These are phyloP conservation scores for Ceratina calcarata DNA, from an alignment of 1,140 invertebrate species.

Conservation along the genomic window DNA sequence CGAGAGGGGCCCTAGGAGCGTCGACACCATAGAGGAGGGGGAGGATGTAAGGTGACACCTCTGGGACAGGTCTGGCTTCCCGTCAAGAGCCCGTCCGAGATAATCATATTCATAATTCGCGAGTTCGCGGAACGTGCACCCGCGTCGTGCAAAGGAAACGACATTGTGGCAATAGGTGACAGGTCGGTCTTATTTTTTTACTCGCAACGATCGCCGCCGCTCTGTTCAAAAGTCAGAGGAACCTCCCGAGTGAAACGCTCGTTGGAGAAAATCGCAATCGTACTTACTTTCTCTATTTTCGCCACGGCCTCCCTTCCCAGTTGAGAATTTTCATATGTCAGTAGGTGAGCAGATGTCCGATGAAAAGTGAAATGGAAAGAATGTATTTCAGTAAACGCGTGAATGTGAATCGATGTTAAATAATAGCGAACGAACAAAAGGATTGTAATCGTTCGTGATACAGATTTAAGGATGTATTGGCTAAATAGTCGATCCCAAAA, in stretches of 20 bases:
- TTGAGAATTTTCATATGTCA: neutral
- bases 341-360: no score
- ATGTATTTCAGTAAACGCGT: no score
- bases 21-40: conserved; percentile 50
- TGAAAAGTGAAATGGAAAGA: no score
- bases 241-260: neutral
- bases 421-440: no score
- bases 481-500: no score
- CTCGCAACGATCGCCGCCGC: no score
- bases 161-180: conserved; percentile 38
- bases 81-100: conserved; percentile 74
- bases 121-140: conserved; percentile 72
- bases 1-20: conserved; percentile 24
- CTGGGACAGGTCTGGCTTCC: conserved; percentile 71
- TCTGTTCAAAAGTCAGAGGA: no score
- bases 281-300: neutral
- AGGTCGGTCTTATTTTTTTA: conserved; percentile 27
- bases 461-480: no score
- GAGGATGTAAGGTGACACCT: conserved; percentile 77
- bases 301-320: neutral
- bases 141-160: conserved; percentile 44
- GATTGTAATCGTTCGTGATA: no score
- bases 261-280: conserved; percentile 3
- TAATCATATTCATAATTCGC: conserved; percentile 78
- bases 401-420: no score